Percentiles rank a stretch among this genome's conserved stretches.
Evolutionary conservation across 2,888 invertebrate genomes (phyloP).

Genomic region (Drosophila eohydei): DNA sequence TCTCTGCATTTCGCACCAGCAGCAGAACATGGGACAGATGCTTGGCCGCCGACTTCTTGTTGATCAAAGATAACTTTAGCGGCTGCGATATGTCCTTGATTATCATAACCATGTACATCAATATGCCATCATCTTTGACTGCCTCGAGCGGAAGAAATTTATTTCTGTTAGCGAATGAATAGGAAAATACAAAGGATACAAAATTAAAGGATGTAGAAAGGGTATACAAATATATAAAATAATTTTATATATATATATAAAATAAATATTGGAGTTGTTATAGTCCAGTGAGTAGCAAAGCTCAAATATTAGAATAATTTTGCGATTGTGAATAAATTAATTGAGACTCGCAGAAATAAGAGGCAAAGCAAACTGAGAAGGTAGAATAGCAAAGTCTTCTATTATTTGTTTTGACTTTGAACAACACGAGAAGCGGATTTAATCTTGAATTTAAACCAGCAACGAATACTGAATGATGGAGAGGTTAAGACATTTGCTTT

Average conservation of each 20-base stretch:
- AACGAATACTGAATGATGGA: neutral
- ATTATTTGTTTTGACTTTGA: constrained; percentile 1
- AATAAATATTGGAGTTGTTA: neutral
- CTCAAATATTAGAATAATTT: neutral
- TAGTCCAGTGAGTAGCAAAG: neutral
- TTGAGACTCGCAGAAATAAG: neutral
- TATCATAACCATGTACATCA: constrained; percentile 82
- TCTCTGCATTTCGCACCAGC: constrained; percentile 67
- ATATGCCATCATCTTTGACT: constrained; percentile 79
- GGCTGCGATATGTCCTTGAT: constrained; percentile 76
- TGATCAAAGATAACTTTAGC: constrained; percentile 73
- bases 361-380: neutral
- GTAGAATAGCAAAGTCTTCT: neutral
- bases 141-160: constrained; percentile 59
- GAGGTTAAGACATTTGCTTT: neutral
- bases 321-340: neutral
- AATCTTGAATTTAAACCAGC: neutral
- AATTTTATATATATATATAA: too few relatives aligned
- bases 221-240: too few relatives aligned
- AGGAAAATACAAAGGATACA: too few relatives aligned
- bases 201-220: neutral
- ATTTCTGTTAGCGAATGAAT: constrained; percentile 66
- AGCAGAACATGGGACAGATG: constrained; percentile 81
- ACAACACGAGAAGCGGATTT: neutral
- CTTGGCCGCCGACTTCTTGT: constrained; percentile 81